phyloP scores from a whole-genome alignment of 2,888 invertebrate species.

The Oxycera nigricornis region DNA sequence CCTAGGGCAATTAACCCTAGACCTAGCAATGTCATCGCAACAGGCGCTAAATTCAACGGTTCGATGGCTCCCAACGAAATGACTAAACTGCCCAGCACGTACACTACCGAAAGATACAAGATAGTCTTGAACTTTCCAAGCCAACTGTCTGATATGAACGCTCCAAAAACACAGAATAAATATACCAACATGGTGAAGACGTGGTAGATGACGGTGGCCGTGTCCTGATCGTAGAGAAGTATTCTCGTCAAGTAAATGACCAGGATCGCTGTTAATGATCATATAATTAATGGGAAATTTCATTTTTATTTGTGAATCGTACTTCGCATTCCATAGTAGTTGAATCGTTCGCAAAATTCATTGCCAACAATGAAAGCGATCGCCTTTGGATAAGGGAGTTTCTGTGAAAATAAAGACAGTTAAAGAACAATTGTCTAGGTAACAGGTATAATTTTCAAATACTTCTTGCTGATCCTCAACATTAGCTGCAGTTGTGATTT shows the following conservation, averaged over 20 bases:
- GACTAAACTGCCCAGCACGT: slow-evolving; percentile 72
- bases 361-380: slow-evolving; percentile 90
- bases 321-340: slow-evolving; percentile 95
- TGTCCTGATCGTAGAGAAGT: slow-evolving; percentile 68
- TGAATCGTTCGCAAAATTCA: slow-evolving; percentile 96
- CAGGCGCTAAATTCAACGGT: slow-evolving; percentile 63
- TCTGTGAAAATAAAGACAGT: slow-evolving; percentile 10
- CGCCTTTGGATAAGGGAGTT: slow-evolving; percentile 69
- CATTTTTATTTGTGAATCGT: slow-evolving; percentile 58
- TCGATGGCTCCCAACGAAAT: slow-evolving; percentile 69
- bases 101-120: slow-evolving; percentile 75
- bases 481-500: background rate
- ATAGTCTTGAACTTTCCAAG: slow-evolving; percentile 81
- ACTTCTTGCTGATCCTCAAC: background rate
- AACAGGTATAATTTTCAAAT: background rate
- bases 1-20: slow-evolving; percentile 75
- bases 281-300: slow-evolving; percentile 50
- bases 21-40: slow-evolving; percentile 69
- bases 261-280: slow-evolving; percentile 72
- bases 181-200: slow-evolving; percentile 76
- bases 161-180: slow-evolving; percentile 78
- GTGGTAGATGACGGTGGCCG: slow-evolving; percentile 78
- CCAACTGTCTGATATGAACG: slow-evolving; percentile 80
- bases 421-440: background rate
- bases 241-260: slow-evolving; percentile 75